Evolutionary conservation across 1,140 invertebrate genomes (phyloP), one percentile per base, ranked within the genome.

Genomic region (Mya arenaria): DNA sequence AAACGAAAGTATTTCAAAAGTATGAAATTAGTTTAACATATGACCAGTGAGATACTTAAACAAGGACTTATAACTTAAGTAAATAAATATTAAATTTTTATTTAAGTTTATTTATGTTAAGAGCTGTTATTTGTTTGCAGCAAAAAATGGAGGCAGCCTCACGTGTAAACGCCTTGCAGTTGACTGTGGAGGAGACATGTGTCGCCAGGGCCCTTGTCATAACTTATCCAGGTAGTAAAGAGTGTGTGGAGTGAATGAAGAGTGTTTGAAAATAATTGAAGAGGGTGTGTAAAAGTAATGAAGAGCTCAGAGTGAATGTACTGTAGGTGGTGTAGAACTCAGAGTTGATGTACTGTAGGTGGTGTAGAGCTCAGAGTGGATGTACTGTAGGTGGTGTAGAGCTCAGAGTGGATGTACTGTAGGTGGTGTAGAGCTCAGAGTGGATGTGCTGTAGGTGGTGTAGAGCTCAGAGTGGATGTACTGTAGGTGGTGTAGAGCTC

Each of bases 181-280:
- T 79, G 10, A 68, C 62, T 8, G 37, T 79, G 58, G 60, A 79
- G n/a, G 75, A 79, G 58, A 79, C 75, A 10, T 19, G 56, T 28
- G 17, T 79, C 5, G 36, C 68, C 4, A 66, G 65, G 25, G 39
- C 75, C 0, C n/a, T 66, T 66, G 44, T 79, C 30, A 79, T 79
- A 23, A 79, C 75, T 17, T 68, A 65, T 65, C 62, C 62, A 58
- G 75, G 75, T 79, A 5, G 34, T 32, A 32, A 65, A 19, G 55
- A 28, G 10, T 13, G 44, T 48, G n/a, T n/a, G n/a, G n/a, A n/a
- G n/a, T n/a, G n/a, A n/a, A n/a, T n/a, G n/a, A n/a, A n/a, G n/a
- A n/a, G n/a, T 62, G 4, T 17, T 62, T 5, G 15, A 5, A 23
- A 17, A 34, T 34, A 28, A 17, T 23, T 25, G 1, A 5, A 62